Conservation (phyloP, 2,113 vertebrate species). For the Diadophis punctatus region DNA sequence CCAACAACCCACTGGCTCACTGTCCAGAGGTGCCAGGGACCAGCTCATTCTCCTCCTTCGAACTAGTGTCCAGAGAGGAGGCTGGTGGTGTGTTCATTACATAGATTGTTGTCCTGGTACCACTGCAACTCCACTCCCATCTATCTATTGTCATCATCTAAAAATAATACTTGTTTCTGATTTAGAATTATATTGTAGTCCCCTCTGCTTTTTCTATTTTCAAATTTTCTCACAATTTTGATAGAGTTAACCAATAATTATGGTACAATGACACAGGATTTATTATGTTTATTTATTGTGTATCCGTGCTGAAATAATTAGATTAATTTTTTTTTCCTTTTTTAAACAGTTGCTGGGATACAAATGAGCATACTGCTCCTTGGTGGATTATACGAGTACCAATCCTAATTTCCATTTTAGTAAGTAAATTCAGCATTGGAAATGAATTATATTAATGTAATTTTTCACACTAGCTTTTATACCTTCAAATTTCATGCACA, state of each 20-base stretch:
- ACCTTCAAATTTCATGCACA: background rate
- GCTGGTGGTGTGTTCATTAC: background rate
- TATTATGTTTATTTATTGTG: background rate
- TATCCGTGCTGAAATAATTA: slow-evolving; percentile 11
- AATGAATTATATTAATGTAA: slow-evolving; percentile 22
- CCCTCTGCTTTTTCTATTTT: background rate
- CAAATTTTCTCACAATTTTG: background rate
- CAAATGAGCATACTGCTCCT: slow-evolving; percentile 69
- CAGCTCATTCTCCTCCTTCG: background rate
- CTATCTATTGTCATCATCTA: background rate
- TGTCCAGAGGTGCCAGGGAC: background rate
- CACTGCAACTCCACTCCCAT: background rate
- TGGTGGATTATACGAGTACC: slow-evolving; percentile 78
- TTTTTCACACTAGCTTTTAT: background rate
- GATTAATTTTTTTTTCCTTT: slow-evolving; percentile 3
- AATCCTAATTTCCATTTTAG: slow-evolving; percentile 76
- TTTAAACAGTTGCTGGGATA: slow-evolving; percentile 77
- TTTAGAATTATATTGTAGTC: background rate
- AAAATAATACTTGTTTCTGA: background rate
- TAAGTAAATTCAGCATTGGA: slow-evolving; percentile 64
- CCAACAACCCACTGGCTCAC: background rate
- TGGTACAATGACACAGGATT: background rate
- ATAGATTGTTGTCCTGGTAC: background rate
- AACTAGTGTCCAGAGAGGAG: background rate
- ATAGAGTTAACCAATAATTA: background rate